Percentiles rank a stretch among this genome's conserved stretches.
phyloP scores from a whole-genome alignment of 1,140 invertebrate species.

The Trigoniulus corallinus region DNA sequence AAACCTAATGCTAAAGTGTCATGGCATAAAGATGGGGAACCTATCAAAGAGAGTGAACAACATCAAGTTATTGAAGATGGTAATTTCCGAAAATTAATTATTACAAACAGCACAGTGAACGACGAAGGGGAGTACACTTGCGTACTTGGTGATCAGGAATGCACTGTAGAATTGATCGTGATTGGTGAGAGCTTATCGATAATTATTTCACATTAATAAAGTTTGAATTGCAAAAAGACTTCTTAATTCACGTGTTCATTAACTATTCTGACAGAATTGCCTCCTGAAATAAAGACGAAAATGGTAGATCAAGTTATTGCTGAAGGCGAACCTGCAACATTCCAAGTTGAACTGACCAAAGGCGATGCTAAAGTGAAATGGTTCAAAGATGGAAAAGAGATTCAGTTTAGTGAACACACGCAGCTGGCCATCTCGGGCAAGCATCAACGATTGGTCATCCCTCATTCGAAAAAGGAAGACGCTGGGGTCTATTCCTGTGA shows the following conservation, averaged over 20 bases:
- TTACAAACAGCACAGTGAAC: slow-evolving; percentile 63
- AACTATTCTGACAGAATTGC: slow-evolving; percentile 41
- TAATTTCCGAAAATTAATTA: slow-evolving; percentile 55
- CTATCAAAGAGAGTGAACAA: slow-evolving; percentile 34
- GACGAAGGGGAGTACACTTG: slow-evolving; percentile 93
- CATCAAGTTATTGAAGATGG: slow-evolving; percentile 60
- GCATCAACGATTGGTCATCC: slow-evolving; percentile 69
- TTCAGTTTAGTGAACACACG: slow-evolving; percentile 73
- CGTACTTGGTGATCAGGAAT: slow-evolving; percentile 55
- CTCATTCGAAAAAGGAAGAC: slow-evolving; percentile 54
- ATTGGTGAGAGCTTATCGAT: slow-evolving; percentile 35
- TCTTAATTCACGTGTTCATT: slow-evolving; percentile 7
- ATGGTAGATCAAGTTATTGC: slow-evolving; percentile 59
- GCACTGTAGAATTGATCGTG: slow-evolving; percentile 67
- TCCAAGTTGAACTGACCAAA: slow-evolving; percentile 64
- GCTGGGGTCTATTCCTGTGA: slow-evolving; percentile 66
- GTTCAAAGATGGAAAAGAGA: slow-evolving; percentile 74
- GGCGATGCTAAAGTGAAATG: slow-evolving; percentile 75
- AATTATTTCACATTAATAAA: background rate
- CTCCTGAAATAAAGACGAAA: slow-evolving; percentile 65
- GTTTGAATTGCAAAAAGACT: slow-evolving; percentile 4
- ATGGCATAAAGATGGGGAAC: slow-evolving; percentile 48
- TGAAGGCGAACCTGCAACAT: slow-evolving; percentile 61
- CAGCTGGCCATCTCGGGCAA: slow-evolving; percentile 82
- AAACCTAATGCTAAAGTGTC: slow-evolving; percentile 61